phyloP scores from a whole-genome alignment of 2,797 vertebrate genomes.

The Enteromius thamalakanensis region DNA sequence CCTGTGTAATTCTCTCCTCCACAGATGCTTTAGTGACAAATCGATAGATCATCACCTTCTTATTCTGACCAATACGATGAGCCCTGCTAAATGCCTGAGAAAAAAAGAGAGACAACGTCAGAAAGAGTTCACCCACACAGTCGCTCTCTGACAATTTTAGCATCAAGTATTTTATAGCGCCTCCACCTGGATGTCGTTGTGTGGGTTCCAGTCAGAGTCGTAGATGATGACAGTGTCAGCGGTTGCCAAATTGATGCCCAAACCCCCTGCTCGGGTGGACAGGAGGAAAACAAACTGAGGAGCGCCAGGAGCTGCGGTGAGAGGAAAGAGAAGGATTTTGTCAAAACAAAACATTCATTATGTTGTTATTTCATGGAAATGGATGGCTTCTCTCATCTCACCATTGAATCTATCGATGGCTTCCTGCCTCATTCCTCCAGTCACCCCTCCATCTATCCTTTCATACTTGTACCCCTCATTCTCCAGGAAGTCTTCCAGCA shows the following conservation, averaged over 20 bases:
- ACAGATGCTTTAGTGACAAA: conserved; percentile 98
- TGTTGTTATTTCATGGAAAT: not conserved
- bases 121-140: not conserved
- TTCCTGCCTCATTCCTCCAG: conserved; percentile 96
- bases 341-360: not conserved
- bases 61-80: conserved; percentile 97
- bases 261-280: conserved; percentile 95
- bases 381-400: conserved; percentile 49
- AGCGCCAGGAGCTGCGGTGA: conserved; percentile 89
- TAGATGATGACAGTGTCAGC: conserved; percentile 99
- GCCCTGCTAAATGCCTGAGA: conserved; percentile 95
- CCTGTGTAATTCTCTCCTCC: conserved; percentile 95
- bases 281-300: conserved; percentile 98
- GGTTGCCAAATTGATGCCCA: conserved; percentile 97
- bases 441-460: conserved; percentile 96
- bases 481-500: conserved; percentile 96
- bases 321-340: conserved; percentile 8
- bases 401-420: conserved; percentile 98
- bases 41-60: conserved; percentile 99
- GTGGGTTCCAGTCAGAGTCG: conserved; percentile 99
- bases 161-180: not conserved
- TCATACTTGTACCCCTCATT: conserved; percentile 99
- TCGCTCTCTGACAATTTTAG: not conserved
- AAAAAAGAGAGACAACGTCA: not conserved
- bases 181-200: conserved; percentile 96